phyloP scores from a whole-genome alignment of 2,797 vertebrate genomes.

The Fistularia commersonii region DNA sequence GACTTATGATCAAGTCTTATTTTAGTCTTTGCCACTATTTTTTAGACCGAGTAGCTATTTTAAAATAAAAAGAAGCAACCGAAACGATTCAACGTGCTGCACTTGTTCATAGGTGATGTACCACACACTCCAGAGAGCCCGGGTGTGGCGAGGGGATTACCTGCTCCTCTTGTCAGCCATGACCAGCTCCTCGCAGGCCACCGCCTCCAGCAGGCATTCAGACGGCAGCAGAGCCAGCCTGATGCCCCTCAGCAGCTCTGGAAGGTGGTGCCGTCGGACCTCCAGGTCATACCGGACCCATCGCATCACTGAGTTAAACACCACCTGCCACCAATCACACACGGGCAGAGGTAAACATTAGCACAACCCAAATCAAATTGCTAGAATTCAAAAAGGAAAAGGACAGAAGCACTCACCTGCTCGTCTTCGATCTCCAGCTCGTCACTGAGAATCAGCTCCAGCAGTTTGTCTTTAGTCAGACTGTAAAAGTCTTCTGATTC shows the following conservation, averaged over 20 bases:
- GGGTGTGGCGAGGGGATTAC: conserved; percentile 23
- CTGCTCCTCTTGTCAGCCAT: conserved; percentile 83
- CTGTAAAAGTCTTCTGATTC: conserved; percentile 88
- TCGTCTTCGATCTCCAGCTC: conserved; percentile 94
- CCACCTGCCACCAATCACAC: conserved; percentile 63
- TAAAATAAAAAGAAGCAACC: background rate
- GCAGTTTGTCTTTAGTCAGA: conserved; percentile 87
- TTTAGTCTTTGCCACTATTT: too few species aligned
- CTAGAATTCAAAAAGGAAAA: background rate
- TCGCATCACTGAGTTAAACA: conserved; percentile 86
- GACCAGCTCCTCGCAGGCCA: conserved; percentile 85
- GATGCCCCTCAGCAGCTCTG: conserved; percentile 83
- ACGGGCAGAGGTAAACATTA: background rate
- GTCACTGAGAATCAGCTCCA: conserved; percentile 90
- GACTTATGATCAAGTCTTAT: too few species aligned
- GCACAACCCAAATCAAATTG: background rate
- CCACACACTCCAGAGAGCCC: too few species aligned
- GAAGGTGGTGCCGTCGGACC: conserved; percentile 78
- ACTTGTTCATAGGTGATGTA: background rate
- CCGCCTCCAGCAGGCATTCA: conserved; percentile 83
- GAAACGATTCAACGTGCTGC: background rate
- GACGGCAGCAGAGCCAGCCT: conserved; percentile 88
- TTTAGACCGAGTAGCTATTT: background rate
- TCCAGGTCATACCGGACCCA: conserved; percentile 87
- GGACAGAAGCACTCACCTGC: conserved; percentile 60